Evolutionary conservation across 2,797 vertebrate genomes (phyloP), one percentile per base, ranked within the genome.

Genomic region (Bradypodion ventrale): DNA sequence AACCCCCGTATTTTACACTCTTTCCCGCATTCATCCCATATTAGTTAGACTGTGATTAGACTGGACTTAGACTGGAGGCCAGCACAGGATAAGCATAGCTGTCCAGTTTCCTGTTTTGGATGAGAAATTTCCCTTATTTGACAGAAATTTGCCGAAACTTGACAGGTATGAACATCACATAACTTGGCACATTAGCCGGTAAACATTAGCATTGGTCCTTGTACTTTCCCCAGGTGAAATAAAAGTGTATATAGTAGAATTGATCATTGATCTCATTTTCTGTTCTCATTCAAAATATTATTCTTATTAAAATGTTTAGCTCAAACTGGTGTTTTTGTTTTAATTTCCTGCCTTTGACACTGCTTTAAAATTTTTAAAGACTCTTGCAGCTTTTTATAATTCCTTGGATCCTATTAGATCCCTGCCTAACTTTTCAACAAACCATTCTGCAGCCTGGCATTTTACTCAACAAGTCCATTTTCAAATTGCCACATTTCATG

Each of bases 391-490:
- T 8, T 46, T 35, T 88, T 86, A 69, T 87, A 68, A 90, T 84
- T 86, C 66, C 25, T 66, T 83, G 32, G 59, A 25, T 27, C 73
- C 84, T 83, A 82, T 78, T 84, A 86, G 68, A 25, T 44, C 23
- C 46, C 78, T 77, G 66, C n/a, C n/a, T 78, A n/a, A 37, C 35
- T 23, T 62, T 12, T n/a, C 74, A 46, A 8, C 29, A 21, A 85
- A n/a, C 75, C 56, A 29, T 74, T 86, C n/a, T 81, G 65, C n/a
- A 82, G 7, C 1, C 44, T 49, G 37, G 72, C n/a, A 52, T 87
- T 92, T 88, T 84, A 66, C 74, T 91, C n/a, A 83, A 59, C 82
- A 78, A 78, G 42, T 62, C 25, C 66, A 27, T 88, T 88, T 89
- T 66, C 83, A 70, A 75, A 42, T 87, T 83, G 25, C 68, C 19